Base-by-base conservation (phyloP, 2,888 invertebrate genomes). In the Myopa testacea region DNA sequence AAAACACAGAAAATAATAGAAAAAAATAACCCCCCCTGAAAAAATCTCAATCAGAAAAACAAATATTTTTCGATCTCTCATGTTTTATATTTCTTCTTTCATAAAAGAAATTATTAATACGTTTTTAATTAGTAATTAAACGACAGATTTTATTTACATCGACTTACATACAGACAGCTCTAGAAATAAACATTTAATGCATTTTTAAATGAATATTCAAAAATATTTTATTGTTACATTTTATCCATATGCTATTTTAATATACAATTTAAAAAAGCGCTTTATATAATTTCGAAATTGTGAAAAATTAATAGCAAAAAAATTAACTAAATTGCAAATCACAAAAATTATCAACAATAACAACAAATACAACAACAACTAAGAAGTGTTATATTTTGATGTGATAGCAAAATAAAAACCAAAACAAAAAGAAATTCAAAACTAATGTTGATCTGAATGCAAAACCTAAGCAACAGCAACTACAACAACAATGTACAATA, bases 41-140 rank as follows among this genome's bases (percentile, higher is more conserved):
- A 65, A 74, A 70, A 74, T 60, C 70, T 68, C 69, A 76, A 78
- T 45, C 72, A 40, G 71, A 70, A 80, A 79, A 70, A 77, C 78
- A 81, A 80, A 83, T 50, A 80, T 78, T 79, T 83, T 82, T 82
- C 81, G 81, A 82, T 81, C 81, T 82, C 81, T 82, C 65, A 8
- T 82, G 80, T 60, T 63, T 80, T 80, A 77, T 77, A 75, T 77
- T 80, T 81, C 79, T 76, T 79, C 77, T 79, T 77, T 78, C 78
- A 75, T 77, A 77, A 80, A 68, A 71, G 76, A 72, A 78, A 60
- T 78, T 62, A 62, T 76, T 76, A 73, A 38, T 73, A 40, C 65
- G 65, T 76, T 79, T 78, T 80, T 77, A 76, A 75, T 63, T 67
- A 55, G 40, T 65, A 75, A 76, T 72, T 37, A 71, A 78, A 77